Evolutionary conservation across 2,888 invertebrate species (phyloP).

Genomic region (Lapara coniferarum): DNA sequence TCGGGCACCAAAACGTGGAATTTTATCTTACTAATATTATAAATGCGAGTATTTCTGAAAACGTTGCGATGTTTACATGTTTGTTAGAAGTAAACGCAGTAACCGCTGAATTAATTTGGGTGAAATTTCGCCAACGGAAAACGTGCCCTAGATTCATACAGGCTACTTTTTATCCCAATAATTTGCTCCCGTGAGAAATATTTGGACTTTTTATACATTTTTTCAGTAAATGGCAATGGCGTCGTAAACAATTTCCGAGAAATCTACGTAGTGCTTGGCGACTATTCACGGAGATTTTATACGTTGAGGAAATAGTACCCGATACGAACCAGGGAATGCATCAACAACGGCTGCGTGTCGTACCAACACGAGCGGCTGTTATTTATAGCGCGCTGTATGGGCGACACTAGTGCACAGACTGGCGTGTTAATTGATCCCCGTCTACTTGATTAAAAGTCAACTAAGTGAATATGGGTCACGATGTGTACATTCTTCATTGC

Average conservation of each 20-base stretch:
- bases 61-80: too few species aligned
- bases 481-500: conserved; percentile 1
- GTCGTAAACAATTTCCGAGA: neutral
- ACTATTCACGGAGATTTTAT: conserved; percentile 10
- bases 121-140: too few species aligned
- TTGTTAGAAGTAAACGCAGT: too few species aligned
- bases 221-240: too few species aligned
- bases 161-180: too few species aligned
- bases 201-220: too few species aligned
- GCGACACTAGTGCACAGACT: conserved; percentile 10
- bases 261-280: neutral
- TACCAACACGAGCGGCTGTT: conserved; percentile 1
- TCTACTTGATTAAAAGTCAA: conserved; percentile 27
- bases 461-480: conserved; percentile 7
- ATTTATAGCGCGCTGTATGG: conserved; percentile 25
- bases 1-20: neutral
- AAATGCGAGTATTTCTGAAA: too few species aligned
- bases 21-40: too few species aligned
- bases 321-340: conserved; percentile 27
- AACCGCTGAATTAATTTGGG: too few species aligned
- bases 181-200: too few species aligned
- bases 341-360: conserved; percentile 14
- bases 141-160: too few species aligned
- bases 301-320: conserved; percentile 12
- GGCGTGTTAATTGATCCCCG: conserved; percentile 41